Conservation (phyloP, 2,888 invertebrate species). For the Allacma fusca region DNA sequence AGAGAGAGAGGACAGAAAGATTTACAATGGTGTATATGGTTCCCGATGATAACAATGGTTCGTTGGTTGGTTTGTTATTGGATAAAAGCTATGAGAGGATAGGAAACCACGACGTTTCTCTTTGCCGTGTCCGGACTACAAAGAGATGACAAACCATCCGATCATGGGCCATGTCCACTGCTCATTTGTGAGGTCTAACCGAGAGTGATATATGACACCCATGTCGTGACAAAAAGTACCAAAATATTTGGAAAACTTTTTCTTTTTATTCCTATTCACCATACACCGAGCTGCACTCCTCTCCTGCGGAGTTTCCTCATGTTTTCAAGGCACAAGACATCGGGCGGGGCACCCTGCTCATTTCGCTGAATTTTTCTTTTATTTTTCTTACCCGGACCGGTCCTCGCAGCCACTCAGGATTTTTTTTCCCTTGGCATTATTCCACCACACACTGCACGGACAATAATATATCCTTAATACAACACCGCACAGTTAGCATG, state of each 20-base stretch:
- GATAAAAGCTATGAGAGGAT: conserved; percentile 20
- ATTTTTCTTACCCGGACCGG: not conserved
- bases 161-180: conserved; percentile 58
- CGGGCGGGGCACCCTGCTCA: conserved; percentile 41
- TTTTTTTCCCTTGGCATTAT: not conserved
- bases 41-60: conserved; percentile 26
- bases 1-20: conserved; percentile 34
- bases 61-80: conserved; percentile 20
- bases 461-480: not conserved
- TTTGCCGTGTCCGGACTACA: conserved; percentile 21
- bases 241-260: conserved; percentile 55
- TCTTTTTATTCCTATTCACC: conserved; percentile 22
- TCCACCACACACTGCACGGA: no score
- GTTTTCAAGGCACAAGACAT: conserved; percentile 39
- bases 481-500: not conserved
- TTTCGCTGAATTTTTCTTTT: conserved; percentile 29
- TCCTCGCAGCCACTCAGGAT: not conserved
- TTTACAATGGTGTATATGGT: conserved; percentile 41
- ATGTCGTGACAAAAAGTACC: conserved; percentile 43
- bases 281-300: not conserved
- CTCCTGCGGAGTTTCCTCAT: conserved; percentile 28
- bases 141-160: conserved; percentile 54
- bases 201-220: conserved; percentile 55
- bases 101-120: conserved; percentile 33
- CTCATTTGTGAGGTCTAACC: conserved; percentile 50